phyloP scores from a whole-genome alignment of 2,797 vertebrate species.

The Manis pentadactyla region DNA sequence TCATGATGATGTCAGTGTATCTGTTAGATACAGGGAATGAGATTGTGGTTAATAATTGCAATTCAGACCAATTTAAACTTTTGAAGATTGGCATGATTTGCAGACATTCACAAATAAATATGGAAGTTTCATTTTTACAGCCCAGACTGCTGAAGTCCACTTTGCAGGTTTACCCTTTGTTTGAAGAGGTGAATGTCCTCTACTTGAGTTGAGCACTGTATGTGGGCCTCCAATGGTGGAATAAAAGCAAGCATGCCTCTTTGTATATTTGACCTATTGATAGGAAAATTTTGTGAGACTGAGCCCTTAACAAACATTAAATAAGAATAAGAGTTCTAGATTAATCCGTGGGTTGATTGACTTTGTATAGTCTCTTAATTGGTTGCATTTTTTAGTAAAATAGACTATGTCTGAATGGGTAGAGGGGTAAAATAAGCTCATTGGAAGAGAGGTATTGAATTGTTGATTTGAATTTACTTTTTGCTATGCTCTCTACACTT shows the following conservation, averaged over 20 bases:
- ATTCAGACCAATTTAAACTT: slow-evolving; percentile 57
- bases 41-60: slow-evolving; percentile 20
- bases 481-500: slow-evolving; percentile 4
- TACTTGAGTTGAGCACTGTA: neutral
- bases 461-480: slow-evolving; percentile 54
- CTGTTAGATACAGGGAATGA: slow-evolving; percentile 39
- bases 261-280: slow-evolving; percentile 20
- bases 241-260: neutral
- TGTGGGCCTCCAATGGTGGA: neutral
- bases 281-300: neutral
- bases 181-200: neutral
- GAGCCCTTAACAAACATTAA: slow-evolving; percentile 44
- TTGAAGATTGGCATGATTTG: neutral
- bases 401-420: neutral
- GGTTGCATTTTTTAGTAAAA: slow-evolving; percentile 60
- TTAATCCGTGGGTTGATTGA: slow-evolving; percentile 1
- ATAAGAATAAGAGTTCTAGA: slow-evolving; percentile 14
- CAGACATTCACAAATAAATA: slow-evolving; percentile 45
- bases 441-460: slow-evolving; percentile 25
- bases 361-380: slow-evolving; percentile 49
- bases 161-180: neutral
- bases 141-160: slow-evolving; percentile 20
- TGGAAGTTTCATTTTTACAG: slow-evolving; percentile 53
- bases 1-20: neutral
- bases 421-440: slow-evolving; percentile 12